Base-by-base conservation (phyloP, 1,140 invertebrate species). In the Adoxophyes honmai region DNA sequence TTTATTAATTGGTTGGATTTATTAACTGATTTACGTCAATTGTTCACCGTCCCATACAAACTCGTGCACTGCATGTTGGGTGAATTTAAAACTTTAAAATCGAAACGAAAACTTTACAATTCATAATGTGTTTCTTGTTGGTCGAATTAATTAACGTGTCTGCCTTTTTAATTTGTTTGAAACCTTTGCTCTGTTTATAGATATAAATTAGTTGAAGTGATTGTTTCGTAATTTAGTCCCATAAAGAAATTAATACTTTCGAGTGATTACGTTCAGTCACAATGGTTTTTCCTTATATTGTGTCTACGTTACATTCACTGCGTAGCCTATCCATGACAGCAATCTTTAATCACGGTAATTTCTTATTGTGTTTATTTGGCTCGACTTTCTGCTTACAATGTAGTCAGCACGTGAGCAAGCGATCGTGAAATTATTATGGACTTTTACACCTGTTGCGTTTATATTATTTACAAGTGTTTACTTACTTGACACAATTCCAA, bases 61-160 rank as follows among this genome's bases (percentile, higher is more conserved):
- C n/a, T n/a, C n/a, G n/a, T n/a, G n/a, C n/a, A n/a, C n/a, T n/a
- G n/a, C 16, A 21, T 44, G 16, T 6, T 48, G 11, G 4, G 18
- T 11, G 42, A 48, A 48, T 28, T 36, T 16, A 48, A 48, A 48
- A 48, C 18, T 18, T 21, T n/a, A n/a, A n/a, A n/a, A n/a, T n/a
- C n/a, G n/a, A n/a, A n/a, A n/a, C n/a, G n/a, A n/a, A n/a, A n/a
- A n/a, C n/a, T n/a, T n/a, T n/a, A n/a, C n/a, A n/a, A n/a, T n/a
- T n/a, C n/a, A n/a, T n/a, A 13, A 6, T 48, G 21, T 48, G 15
- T 14, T 48, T 48, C 42, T 18, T 48, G 42, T 48, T 21, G n/a
- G 21, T n/a, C 5, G 16, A 21, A n/a, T 48, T 8, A 48, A 48
- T 48, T 48, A 48, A 48, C 21, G 39, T 28, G 11, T 48, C 42